These are phyloP conservation scores for Gymnocypris eckloni DNA, from an alignment of 2,797 vertebrate species.

Conservation along the genomic window DNA sequence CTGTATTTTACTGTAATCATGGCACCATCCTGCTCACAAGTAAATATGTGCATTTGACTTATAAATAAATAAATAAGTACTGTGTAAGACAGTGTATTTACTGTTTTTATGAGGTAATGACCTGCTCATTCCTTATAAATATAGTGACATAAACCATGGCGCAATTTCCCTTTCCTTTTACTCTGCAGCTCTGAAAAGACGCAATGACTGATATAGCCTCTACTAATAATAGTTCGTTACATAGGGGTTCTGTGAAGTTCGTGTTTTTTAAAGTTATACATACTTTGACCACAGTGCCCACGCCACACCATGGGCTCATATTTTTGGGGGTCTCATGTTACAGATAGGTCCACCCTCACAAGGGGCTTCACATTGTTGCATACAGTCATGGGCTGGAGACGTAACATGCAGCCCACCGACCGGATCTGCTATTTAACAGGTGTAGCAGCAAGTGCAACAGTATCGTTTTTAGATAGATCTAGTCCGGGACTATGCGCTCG, in stretches of 20 bases:
- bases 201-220: not conserved
- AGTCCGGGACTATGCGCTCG: constrained; percentile 72
- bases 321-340: constrained; percentile 51
- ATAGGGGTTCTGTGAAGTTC: not conserved
- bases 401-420: constrained; percentile 43
- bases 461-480: constrained; percentile 7
- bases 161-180: not conserved
- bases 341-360: constrained; percentile 44
- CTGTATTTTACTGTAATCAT: not conserved
- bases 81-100: not conserved
- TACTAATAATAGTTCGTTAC: not conserved
- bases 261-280: not conserved
- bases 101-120: not conserved
- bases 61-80: not conserved
- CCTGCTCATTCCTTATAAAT: not conserved
- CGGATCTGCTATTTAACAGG: constrained; percentile 39
- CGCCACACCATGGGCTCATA: not conserved
- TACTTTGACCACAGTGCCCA: not conserved
- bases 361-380: constrained; percentile 43
- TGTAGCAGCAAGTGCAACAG: constrained; percentile 9
- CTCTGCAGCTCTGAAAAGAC: not conserved
- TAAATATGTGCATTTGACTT: not conserved
- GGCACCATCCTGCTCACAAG: not conserved
- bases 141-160: not conserved
- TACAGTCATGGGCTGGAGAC: constrained; percentile 37